Percentiles rank a stretch among this genome's conserved stretches.
phyloP scores from a whole-genome alignment of 2,888 invertebrate genomes.

The Gandaritis pyraliata region DNA sequence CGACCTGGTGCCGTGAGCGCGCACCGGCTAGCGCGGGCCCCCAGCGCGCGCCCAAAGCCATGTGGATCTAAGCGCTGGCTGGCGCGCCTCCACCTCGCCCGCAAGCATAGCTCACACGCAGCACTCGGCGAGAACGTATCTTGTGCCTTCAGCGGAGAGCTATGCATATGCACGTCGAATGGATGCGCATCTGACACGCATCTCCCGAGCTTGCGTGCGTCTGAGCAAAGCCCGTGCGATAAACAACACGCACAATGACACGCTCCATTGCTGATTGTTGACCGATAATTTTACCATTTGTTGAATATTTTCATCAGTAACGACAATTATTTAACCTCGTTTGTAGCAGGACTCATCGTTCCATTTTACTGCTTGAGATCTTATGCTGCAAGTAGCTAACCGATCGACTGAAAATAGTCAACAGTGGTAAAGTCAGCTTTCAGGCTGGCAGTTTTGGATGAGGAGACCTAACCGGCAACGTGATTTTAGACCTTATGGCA shows the following conservation, averaged over 20 bases:
- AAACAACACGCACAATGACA: conserved; percentile 18
- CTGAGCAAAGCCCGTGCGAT: conserved; percentile 14
- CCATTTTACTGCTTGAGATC: conserved; percentile 19
- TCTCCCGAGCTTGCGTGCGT: conserved; percentile 31
- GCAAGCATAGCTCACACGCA: neutral
- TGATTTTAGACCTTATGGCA: conserved; percentile 31
- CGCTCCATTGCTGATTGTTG: conserved; percentile 30
- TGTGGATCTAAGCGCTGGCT: conserved; percentile 42
- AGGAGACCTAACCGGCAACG: conserved; percentile 34
- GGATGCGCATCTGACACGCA: conserved; percentile 8
- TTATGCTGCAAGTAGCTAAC: conserved; percentile 18
- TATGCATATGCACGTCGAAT: neutral
- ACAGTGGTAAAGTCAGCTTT: conserved; percentile 28
- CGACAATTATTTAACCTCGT: conserved; percentile 10
- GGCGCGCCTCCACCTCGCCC: neutral
- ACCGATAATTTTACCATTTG: conserved; percentile 25
- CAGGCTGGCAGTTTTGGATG: conserved; percentile 18
- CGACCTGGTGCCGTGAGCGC: conserved; percentile 85
- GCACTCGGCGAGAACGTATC: too few relatives aligned
- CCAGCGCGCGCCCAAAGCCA: conserved; percentile 39
- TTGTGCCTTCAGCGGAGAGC: too few relatives aligned
- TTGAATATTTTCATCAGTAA: conserved; percentile 28
- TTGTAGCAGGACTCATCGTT: conserved; percentile 26
- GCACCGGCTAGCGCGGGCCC: conserved; percentile 53
- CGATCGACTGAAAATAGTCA: conserved; percentile 29